These are phyloP conservation scores for Engystomops pustulosus DNA, from an alignment of 2,113 vertebrate species.

Conservation along the genomic window DNA sequence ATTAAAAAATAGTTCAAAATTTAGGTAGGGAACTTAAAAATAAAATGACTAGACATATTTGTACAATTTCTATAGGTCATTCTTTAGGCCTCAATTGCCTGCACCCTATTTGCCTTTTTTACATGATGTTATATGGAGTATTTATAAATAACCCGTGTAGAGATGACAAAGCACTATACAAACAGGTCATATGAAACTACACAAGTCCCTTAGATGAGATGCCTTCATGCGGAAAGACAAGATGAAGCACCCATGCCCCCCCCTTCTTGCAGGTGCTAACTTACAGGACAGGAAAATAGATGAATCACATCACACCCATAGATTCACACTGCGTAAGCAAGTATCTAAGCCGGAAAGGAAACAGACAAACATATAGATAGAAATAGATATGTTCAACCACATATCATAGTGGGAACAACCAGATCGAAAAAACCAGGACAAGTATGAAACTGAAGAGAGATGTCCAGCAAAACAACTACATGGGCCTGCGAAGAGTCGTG, in stretches of 20 bases:
- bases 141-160: background rate
- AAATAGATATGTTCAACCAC: too few species aligned
- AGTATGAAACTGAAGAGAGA: too few species aligned
- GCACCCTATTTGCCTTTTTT: background rate
- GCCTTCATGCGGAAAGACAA: background rate
- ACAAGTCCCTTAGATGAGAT: background rate
- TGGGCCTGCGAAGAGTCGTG: too few species aligned
- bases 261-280: background rate
- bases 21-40: too few species aligned
- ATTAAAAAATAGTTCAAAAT: too few species aligned
- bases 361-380: background rate
- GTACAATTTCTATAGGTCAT: too few species aligned
- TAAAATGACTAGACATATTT: too few species aligned
- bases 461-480: too few species aligned
- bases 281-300: background rate
- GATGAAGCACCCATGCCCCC: background rate
- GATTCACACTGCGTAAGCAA: constrained; percentile 1
- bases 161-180: constrained; percentile 8
- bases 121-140: too few species aligned
- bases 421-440: background rate
- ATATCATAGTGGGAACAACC: background rate
- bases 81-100: too few species aligned
- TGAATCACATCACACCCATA: background rate
- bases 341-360: background rate
- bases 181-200: background rate